Percentiles rank a stretch among this genome's conserved stretches.
Evolutionary conservation across 2,797 vertebrate genomes (phyloP).

Genomic region (Rhincodon typus): DNA sequence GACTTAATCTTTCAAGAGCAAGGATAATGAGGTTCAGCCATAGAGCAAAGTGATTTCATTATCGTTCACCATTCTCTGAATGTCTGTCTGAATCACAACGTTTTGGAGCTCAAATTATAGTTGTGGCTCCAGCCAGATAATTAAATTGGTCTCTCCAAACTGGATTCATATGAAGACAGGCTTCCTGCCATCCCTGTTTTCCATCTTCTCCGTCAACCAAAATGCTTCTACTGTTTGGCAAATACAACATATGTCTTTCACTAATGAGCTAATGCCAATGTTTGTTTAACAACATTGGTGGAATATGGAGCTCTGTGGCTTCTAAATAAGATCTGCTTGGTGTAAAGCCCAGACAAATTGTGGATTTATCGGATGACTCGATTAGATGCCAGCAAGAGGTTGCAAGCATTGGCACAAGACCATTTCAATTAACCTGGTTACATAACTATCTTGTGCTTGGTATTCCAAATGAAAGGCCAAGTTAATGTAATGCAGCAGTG

Average conservation of each 20-base stretch:
- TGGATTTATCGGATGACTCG: not conserved
- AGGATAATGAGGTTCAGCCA: not conserved
- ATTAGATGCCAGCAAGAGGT: not conserved
- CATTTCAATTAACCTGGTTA: conserved; percentile 28
- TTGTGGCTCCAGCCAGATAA: not conserved
- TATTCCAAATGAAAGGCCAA: not conserved
- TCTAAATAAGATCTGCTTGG: not conserved
- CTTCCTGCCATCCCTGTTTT: not conserved
- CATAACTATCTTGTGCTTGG: not conserved
- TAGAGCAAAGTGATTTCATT: not conserved
- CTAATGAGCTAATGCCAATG: conserved; percentile 6
- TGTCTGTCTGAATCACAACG: not conserved
- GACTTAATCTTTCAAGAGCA: not conserved
- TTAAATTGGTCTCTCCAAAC: not conserved
- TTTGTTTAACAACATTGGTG: conserved; percentile 23
- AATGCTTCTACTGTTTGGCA: not conserved
- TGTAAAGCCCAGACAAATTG: conserved; percentile 6
- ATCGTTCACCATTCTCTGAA: not conserved
- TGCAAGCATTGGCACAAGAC: not conserved
- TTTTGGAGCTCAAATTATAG: not conserved
- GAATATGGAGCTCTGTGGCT: not conserved
- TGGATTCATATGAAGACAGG: conserved; percentile 5
- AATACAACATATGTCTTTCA: not conserved
- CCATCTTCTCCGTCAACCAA: not conserved
- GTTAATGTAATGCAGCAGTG: not conserved